Evolutionary conservation across 1,140 invertebrate species (phyloP), one percentile per base, ranked within the genome.

Genomic region (Maconellicoccus hirsutus): DNA sequence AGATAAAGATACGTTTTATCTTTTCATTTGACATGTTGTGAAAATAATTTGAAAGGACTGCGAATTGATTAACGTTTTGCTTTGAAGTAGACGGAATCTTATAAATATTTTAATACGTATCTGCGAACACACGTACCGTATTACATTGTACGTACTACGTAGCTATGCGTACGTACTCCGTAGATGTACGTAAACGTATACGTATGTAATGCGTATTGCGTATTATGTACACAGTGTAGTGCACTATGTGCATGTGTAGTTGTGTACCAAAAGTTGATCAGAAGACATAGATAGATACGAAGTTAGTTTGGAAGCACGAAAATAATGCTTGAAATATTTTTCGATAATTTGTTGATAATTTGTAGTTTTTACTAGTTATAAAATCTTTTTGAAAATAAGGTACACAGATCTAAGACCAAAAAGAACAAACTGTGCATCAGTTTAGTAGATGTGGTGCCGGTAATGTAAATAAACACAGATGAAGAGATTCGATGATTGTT

Each of bases 401-500:
- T 25, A 66, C 21, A 66, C 61, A 66, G 4, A 66, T 23, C 61
- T 66, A 19, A 66, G 10, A 66, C 61, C 61, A 66, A 66, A 66
- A 66, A 26, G 25, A 66, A 52, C 42, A 16, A 8, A 52, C 42
- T 52, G n/a, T 66, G 19, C 61, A 66, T 26, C 22, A 16, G 22
- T 66, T 66, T 66, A 16, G 61, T 25, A 66, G 61, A 66, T 66
- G 61, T 26, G 61, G 61, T 66, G 25, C 61, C 25, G 61, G 25
- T 66, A 25, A 26, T 16, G 61, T 66, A 66, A 66, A 66, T 66
- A 66, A 66, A 66, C 61, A 66, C 8, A 10, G 19, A 66, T 66
- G 21, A 66, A 66, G 61, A 66, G 61, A 66, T 66, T 66, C 61
- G 61, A 66, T 66, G 61, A 66, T 66, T 66, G 61, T 66, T 66